phyloP scores from a whole-genome alignment of 2,113 vertebrate genomes.

The Thermophis baileyi region DNA sequence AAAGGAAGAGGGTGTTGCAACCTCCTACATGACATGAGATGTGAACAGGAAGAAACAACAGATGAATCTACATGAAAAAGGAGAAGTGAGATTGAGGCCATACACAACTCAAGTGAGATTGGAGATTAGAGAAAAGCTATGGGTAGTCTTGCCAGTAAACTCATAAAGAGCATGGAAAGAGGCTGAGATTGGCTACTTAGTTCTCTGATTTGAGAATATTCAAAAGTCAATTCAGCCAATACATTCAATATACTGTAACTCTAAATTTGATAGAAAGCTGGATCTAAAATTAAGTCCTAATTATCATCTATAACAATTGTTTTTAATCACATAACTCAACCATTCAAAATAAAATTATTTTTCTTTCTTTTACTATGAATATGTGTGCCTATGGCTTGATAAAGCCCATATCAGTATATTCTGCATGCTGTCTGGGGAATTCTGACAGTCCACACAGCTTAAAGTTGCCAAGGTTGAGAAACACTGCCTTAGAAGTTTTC shows the following conservation, averaged over 20 bases:
- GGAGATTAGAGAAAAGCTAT: neutral
- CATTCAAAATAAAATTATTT: neutral
- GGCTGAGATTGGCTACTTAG: neutral
- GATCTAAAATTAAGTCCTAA: neutral
- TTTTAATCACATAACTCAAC: neutral
- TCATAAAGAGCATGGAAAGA: neutral
- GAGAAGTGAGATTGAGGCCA: neutral
- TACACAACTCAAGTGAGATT: neutral
- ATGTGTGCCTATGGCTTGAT: neutral
- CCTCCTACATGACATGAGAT: neutral
- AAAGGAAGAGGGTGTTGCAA: neutral
- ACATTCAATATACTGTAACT: neutral
- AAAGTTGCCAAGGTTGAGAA: neutral
- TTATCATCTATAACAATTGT: neutral
- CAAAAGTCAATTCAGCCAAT: neutral
- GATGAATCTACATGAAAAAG: neutral
- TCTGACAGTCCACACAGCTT: neutral
- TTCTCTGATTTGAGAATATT: neutral
- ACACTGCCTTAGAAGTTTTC: neutral
- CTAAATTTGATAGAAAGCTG: neutral
- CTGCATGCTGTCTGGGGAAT: neutral
- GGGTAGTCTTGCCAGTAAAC: neutral
- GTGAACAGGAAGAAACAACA: neutral
- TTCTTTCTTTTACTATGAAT: neutral
- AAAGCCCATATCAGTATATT: neutral